phyloP scores from a whole-genome alignment of 1,140 invertebrate genomes.

The Hyposmocoma kahamanoa region DNA sequence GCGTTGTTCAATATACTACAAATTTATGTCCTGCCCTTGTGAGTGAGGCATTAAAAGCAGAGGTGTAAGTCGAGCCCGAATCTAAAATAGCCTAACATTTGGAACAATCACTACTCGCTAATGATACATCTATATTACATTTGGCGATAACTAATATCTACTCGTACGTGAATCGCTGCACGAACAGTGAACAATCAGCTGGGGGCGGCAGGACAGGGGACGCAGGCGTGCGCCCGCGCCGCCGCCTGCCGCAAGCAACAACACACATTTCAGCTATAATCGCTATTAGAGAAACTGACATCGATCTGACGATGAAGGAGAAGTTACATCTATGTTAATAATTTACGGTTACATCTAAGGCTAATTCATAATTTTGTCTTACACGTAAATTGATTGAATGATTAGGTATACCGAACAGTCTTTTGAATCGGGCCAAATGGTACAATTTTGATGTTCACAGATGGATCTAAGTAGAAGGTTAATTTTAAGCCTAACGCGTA shows the following conservation, averaged over 20 bases:
- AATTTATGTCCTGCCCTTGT: constrained; percentile 1
- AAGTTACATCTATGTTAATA: constrained; percentile 41
- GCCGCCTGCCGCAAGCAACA: constrained; percentile 26
- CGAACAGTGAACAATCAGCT: constrained; percentile 30
- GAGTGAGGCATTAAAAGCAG: constrained; percentile 18
- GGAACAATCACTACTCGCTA: constrained; percentile 71
- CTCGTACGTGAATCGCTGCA: constrained; percentile 47
- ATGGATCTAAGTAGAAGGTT: constrained; percentile 50
- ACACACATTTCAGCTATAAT: constrained; percentile 37
- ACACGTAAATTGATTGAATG: constrained; percentile 52
- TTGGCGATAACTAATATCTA: constrained; percentile 69
- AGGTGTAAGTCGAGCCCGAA: constrained; percentile 38
- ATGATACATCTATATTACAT: constrained; percentile 70
- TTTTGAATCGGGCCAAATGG: constrained; percentile 71
- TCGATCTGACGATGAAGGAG: constrained; percentile 46
- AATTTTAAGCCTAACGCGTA: constrained; percentile 50
- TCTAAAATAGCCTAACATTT: constrained; percentile 69
- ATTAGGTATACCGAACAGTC: constrained; percentile 73
- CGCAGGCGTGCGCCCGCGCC: constrained; percentile 6
- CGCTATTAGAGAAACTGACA: constrained; percentile 50
- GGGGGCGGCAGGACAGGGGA: constrained; percentile 11
- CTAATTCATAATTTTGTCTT: constrained; percentile 54
- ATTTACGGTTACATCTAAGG: constrained; percentile 52
- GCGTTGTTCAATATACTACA: not conserved
- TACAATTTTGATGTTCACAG: constrained; percentile 65